Percentiles rank a stretch among this genome's conserved stretches.
phyloP scores from a whole-genome alignment of 2,888 invertebrate genomes.

The Drosophila cracens region DNA sequence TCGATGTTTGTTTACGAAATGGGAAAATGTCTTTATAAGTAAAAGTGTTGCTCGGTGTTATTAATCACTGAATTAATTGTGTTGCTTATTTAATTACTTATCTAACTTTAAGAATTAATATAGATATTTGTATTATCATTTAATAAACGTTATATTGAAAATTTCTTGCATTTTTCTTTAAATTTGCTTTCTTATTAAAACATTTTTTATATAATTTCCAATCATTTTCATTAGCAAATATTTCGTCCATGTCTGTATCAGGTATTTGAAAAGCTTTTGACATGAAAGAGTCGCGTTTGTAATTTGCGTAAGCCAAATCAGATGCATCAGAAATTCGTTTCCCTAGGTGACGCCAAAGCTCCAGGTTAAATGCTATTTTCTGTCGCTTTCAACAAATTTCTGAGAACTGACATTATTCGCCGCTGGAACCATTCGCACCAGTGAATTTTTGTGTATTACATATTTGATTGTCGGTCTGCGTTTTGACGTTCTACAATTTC shows the following conservation, averaged over 20 bases:
- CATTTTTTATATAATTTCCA: neutral
- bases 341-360: slow-evolving; percentile 20
- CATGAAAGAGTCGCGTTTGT: slow-evolving; percentile 29
- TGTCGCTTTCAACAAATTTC: slow-evolving; percentile 8
- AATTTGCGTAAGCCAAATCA: slow-evolving; percentile 48
- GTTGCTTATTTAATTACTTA: neutral
- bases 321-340: slow-evolving; percentile 31
- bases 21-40: neutral
- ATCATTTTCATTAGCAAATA: neutral
- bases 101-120: neutral
- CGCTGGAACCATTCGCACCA: slow-evolving; percentile 7
- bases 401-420: slow-evolving; percentile 13
- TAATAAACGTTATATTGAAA: neutral
- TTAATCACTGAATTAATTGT: neutral
- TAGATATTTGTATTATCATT: neutral
- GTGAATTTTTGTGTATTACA: slow-evolving; percentile 55
- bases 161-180: neutral
- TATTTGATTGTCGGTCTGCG: slow-evolving; percentile 63
- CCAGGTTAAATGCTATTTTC: slow-evolving; percentile 18
- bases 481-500: slow-evolving; percentile 18
- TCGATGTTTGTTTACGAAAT: slow-evolving; percentile 15
- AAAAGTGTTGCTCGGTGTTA: neutral
- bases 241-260: neutral
- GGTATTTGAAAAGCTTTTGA: slow-evolving; percentile 6
- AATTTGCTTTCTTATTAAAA: neutral